Base-by-base conservation (phyloP, 2,113 vertebrate species). In the Pao palembangensis region DNA sequence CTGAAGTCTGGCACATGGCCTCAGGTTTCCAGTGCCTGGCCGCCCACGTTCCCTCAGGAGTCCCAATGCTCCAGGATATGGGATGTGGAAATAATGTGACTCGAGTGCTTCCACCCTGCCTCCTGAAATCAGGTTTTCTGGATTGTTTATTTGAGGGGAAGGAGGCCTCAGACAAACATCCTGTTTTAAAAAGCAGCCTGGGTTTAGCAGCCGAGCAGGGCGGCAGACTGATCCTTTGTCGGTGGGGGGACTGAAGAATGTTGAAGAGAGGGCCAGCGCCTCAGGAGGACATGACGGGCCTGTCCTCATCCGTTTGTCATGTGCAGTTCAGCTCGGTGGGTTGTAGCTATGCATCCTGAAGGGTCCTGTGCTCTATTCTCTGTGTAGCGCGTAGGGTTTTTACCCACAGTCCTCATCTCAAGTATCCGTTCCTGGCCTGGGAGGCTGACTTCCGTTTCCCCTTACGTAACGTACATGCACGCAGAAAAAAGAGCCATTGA, bases 131-230 rank as follows among this genome's bases (percentile, higher is more conserved):
- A 92, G 91, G 88, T 89, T 89, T 87, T 90, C 88, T 86, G 87
- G 91, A 91, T 92, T 96, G 93, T 95, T 97, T 94, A 94, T 94
- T 92, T 93, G 92, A 92, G 92, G 92, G 91, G 88, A 91, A 91
- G 91, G 90, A 92, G 88, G 90, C 91, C 89, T 91, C 90, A 82
- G 90, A 90, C 92, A 93, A 94, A 92, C 94, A 93, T 94, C 93
- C 93, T 95, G 93, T 93, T 93, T 94, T 92, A 90, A 91, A 88
- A 90, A 88, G 82, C 87, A 34, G 67, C 80, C 90, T 86, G 78
- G 80, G 79, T 89, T 89, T 90, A 85, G 85, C 89, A 87, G 70
- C 86, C 71, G 80, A 75, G 71, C 60, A 52, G 49, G 72, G 88
- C 81, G 73, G 87, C 88, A 84, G 87, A 85, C 88, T 88, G 85